Evolutionary conservation across 2,888 invertebrate genomes (phyloP), one percentile per base, ranked within the genome.

Genomic region (Parapristionchus giblindavisi): DNA sequence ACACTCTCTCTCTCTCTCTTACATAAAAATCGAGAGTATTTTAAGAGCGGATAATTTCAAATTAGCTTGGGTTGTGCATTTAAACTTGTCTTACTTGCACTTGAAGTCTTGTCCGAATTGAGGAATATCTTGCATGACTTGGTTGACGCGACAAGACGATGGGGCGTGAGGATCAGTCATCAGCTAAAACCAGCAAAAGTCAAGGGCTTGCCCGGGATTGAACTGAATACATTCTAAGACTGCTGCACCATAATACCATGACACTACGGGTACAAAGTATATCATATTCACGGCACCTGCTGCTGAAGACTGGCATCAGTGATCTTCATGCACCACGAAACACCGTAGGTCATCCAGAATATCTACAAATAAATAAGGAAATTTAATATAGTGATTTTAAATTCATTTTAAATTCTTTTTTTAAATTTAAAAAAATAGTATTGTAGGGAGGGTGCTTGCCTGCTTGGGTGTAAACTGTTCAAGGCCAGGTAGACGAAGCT

Each of bases 331-430:
- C 84, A 85, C 84, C 85, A 85, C 8, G 82, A 82, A 68, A 80
- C 82, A 40, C 84, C 85, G 74, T 85, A 85, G 5, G 84, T 84
- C n/a, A 85, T 85, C 85, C 85, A 85, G 81, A 85, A 85, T 78
- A 85, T 80, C 74, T 85, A 24, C 5, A 65, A 32, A 38, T 17
- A 3, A 38, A 60, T 60, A 27, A 11, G 32, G 40, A 8, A 24
- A n/a, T 32, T 27, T 6, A 29, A 5, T 52, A 52, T 52, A n/a
- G 52, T 14, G 4, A 4, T 4, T 52, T n/a, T 43, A 17, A 43
- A 14, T 17, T 14, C 48, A 43, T 43, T 43, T 17, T 17, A 24
- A n/a, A 56, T n/a, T 24, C 6, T 14, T 14, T n/a, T n/a, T 14
- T 56, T 24, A 6, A 14, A 56, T n/a, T 6, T 8, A 17, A 68